A percentile compares a stretch with the other conserved stretches of the same genome.
Conservation (phyloP, 1,140 invertebrate genomes). For the Linepithema humile region DNA sequence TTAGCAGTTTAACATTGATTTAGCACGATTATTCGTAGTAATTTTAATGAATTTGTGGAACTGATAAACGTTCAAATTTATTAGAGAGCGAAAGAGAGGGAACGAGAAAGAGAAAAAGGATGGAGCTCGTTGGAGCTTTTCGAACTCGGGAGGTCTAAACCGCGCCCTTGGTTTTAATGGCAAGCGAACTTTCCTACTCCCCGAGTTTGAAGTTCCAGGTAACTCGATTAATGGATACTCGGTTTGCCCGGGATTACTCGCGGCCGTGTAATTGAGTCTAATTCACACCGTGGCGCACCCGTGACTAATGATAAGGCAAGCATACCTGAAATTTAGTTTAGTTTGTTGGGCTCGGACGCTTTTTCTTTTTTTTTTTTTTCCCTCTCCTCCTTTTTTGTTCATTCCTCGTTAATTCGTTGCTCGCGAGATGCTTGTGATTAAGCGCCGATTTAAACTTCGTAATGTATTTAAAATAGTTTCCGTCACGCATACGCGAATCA, state of each 20-base stretch:
- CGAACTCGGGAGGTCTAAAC: constrained; percentile 66
- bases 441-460: constrained; percentile 16
- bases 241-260: constrained; percentile 71
- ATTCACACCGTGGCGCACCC: constrained; percentile 69
- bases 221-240: constrained; percentile 73
- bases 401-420: constrained; percentile 36
- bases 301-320: constrained; percentile 67
- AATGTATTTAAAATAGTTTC: constrained; percentile 25
- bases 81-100: background rate
- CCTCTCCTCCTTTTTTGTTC: background rate
- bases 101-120: background rate
- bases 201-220: constrained; percentile 69
- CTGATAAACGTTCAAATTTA: constrained; percentile 24
- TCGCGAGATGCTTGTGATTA: constrained; percentile 19
- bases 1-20: background rate
- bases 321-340: constrained; percentile 67
- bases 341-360: constrained; percentile 25
- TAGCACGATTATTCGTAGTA: background rate
- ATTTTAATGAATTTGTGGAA: constrained; percentile 38
- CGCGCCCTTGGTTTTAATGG: constrained; percentile 70
- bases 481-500: background rate
- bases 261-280: constrained; percentile 71
- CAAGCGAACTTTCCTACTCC: constrained; percentile 66
- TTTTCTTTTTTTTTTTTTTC: background rate
- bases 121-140: constrained; percentile 41